Evolutionary conservation across 2,797 vertebrate species (phyloP), one percentile per base, ranked within the genome.

Genomic region (Nyctalus aviator): DNA sequence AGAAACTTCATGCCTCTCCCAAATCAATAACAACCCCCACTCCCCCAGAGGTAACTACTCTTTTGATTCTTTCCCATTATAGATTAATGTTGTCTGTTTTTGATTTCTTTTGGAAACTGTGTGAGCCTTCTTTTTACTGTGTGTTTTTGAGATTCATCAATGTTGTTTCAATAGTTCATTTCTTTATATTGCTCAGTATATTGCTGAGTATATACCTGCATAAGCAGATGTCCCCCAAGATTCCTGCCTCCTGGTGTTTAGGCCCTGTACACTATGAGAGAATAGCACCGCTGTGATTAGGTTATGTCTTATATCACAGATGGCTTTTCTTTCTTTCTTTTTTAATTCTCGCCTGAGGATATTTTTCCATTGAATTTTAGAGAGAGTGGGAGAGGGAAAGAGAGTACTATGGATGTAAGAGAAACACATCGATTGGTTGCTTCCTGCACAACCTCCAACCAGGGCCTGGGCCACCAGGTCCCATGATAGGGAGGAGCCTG

Each of bases 51-150:
- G 30, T n/a, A 13, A 81, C n/a, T 37, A 55, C 27, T 64, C 41
- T 81, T 82, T 53, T 25, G 23, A 85, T 46, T 82, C 62, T 83
- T 62, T 55, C 41, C 62, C 77, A 71, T 53, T 55, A 53, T 1
- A 53, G 37, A 50, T 50, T 41, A 41, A 35, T 77, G 27, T 35
- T 46, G 15, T 10, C 18, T 30, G 21, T 37, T 68, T 27, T 81
- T 85, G 48, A 83, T 48, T 76, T 90, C 35, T 32, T 77, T 71
- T 55, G 82, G 30, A 35, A n/a, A 71, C 15, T 53, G 41, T 66
- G 15, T 69, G 44, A 79, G 10, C 32, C 75, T 84, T 90, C 64
- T 85, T 92, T 92, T 77, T 46, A 78, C 18, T 73, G 55, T 30
- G 17, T 55, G 57, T 55, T 86, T 94, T 66, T 81, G n/a, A 68